These are phyloP conservation scores for Phyllostomus discolor DNA, from an alignment of 2,113 vertebrate genomes.

Conservation along the genomic window DNA sequence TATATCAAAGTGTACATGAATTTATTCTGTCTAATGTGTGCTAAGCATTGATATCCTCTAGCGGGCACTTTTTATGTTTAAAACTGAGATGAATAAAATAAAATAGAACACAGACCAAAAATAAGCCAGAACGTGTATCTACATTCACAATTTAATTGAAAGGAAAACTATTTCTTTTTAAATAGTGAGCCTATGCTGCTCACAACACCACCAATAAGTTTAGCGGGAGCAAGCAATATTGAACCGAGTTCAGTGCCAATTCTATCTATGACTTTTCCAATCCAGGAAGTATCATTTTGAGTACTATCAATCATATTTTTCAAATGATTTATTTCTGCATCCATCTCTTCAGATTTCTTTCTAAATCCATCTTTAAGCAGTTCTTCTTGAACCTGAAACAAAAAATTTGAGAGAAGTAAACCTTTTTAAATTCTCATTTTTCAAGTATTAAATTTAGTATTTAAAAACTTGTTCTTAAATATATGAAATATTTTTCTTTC, in stretches of 20 bases:
- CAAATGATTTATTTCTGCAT: neutral
- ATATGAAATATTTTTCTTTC: neutral
- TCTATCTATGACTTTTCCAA: fast-evolving
- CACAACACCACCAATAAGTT: fast-evolving
- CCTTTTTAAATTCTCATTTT: neutral
- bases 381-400: neutral
- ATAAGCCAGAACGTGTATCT: neutral
- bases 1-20: neutral
- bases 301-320: fast-evolving
- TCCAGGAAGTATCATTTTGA: fast-evolving
- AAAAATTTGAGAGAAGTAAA: neutral
- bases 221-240: fast-evolving
- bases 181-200: fast-evolving
- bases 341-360: neutral
- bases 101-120: neutral
- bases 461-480: neutral
- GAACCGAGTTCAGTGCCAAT: neutral
- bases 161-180: neutral
- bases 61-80: neutral
- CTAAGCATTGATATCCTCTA: neutral
- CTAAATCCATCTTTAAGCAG: neutral
- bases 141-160: neutral
- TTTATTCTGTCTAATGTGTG: neutral
- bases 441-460: neutral
- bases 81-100: neutral